Evolutionary conservation across 1,140 invertebrate species (phyloP).

Genomic region (Melanaphis sacchari): DNA sequence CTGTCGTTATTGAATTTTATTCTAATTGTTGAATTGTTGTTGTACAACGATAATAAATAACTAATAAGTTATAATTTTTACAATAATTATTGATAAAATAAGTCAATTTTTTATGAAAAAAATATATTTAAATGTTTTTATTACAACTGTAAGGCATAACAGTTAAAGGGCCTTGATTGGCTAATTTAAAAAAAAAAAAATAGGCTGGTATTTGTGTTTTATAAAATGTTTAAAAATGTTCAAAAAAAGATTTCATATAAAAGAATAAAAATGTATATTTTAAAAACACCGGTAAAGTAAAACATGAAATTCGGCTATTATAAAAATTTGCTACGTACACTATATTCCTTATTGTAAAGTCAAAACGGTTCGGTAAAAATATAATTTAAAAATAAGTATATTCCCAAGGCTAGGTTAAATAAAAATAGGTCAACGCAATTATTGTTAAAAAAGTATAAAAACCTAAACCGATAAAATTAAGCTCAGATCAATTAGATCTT

Average conservation of each 20-base stretch:
- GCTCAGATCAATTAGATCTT: too few relatives aligned
- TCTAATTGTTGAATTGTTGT: too few relatives aligned
- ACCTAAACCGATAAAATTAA: too few relatives aligned
- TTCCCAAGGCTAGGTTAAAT: too few relatives aligned
- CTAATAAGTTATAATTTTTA: background rate
- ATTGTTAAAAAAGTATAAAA: too few relatives aligned
- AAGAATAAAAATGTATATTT: background rate
- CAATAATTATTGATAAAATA: background rate
- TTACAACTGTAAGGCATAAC: background rate
- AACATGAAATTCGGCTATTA: background rate
- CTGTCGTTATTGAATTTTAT: too few relatives aligned
- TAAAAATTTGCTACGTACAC: background rate
- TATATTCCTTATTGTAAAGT: background rate
- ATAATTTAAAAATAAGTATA: background rate
- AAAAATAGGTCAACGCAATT: too few relatives aligned
- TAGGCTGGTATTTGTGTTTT: fast-evolving
- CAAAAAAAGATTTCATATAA: background rate
- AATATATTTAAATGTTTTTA: background rate
- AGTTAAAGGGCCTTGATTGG: too few relatives aligned
- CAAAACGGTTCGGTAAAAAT: background rate
- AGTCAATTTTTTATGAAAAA: background rate
- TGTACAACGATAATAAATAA: background rate
- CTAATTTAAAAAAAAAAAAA: too few relatives aligned
- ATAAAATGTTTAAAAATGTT: background rate
- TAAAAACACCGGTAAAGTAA: background rate